These are phyloP conservation scores for Thamnophis sirtalis DNA, from an alignment of 2,113 vertebrate genomes.

Conservation along the genomic window DNA sequence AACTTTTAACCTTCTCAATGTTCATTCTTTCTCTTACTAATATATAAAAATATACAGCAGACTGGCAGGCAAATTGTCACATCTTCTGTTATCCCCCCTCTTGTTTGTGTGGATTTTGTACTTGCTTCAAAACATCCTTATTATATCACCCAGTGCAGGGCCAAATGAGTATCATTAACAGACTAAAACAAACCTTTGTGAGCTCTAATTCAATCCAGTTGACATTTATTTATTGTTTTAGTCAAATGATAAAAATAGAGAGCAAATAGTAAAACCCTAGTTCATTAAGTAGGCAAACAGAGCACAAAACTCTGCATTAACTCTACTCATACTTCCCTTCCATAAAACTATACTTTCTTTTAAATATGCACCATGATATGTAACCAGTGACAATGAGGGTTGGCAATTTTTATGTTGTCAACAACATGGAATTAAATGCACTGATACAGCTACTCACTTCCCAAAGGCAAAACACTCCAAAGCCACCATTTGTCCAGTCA, in stretches of 20 bases:
- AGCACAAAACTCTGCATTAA: not conserved
- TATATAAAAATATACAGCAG: not conserved
- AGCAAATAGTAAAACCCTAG: not conserved
- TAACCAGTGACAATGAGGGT: not conserved
- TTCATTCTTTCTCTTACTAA: not conserved
- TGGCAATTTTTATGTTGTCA: not conserved
- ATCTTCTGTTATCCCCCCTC: not conserved
- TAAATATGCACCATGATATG: not conserved
- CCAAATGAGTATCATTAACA: not conserved
- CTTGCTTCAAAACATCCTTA: not conserved
- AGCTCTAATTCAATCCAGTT: not conserved
- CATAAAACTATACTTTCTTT: too few relatives aligned
- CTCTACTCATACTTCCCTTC: not conserved
- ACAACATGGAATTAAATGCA: not conserved
- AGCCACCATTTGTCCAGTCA: constrained; percentile 82
- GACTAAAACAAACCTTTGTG: not conserved
- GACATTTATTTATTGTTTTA: not conserved
- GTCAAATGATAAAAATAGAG: not conserved
- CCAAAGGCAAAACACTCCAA: constrained; percentile 95
- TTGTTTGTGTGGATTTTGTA: not conserved
- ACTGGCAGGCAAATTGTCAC: not conserved
- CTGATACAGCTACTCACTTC: constrained; percentile 74
- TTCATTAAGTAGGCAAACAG: not conserved
- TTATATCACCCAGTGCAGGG: not conserved
- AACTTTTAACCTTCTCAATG: not conserved